Evolutionary conservation across 2,888 invertebrate species (phyloP).

Genomic region (Serrognathus titanus): DNA sequence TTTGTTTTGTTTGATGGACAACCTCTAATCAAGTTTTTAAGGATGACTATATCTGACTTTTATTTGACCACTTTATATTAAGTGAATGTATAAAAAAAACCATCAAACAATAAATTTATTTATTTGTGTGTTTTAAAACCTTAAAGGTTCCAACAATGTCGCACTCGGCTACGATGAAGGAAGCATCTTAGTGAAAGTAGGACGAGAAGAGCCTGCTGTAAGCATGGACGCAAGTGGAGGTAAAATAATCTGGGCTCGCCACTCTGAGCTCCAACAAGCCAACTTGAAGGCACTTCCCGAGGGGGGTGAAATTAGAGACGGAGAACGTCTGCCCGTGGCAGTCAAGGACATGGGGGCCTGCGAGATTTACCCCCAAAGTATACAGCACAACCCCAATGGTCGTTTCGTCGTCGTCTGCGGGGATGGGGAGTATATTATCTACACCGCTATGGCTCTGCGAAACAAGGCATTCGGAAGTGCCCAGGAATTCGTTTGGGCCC

Average conservation of each 20-base stretch:
- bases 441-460: slow-evolving; percentile 97
- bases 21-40: no score
- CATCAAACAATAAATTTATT: no score
- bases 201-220: slow-evolving; percentile 97
- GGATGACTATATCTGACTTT: no score
- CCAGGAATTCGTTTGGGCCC: slow-evolving; percentile 98
- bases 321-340: slow-evolving; percentile 87
- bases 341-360: slow-evolving; percentile 99
- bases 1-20: no score
- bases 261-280: slow-evolving; percentile 97
- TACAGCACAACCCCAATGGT: slow-evolving; percentile 98
- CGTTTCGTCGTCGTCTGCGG: slow-evolving; percentile 94
- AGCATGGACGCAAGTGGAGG: slow-evolving; percentile 99
- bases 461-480: slow-evolving; percentile 99
- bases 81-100: no score
- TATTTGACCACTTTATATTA: no score
- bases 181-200: slow-evolving; percentile 93
- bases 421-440: slow-evolving; percentile 99
- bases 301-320: slow-evolving; percentile 73
- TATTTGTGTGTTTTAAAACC: no score
- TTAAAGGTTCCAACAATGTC: slow-evolving; percentile 85
- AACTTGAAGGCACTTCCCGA: slow-evolving; percentile 83
- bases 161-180: slow-evolving; percentile 98
- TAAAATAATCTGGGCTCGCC: slow-evolving; percentile 98
- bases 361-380: slow-evolving; percentile 98